Evolutionary conservation across 2,797 vertebrate genomes (phyloP).

Genomic region (Oophaga sylvatica): DNA sequence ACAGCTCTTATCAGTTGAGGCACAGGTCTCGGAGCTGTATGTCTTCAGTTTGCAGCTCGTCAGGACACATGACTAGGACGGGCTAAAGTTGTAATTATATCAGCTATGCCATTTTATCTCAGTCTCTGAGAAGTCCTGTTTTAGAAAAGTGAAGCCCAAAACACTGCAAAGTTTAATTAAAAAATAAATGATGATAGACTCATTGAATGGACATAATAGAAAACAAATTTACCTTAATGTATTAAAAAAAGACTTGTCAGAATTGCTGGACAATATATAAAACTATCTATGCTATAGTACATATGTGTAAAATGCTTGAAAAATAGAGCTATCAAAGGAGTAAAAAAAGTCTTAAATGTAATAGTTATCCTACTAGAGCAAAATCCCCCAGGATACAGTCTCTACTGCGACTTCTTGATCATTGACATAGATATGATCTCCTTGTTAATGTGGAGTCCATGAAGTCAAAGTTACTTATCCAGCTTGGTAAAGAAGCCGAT

Average conservation of each 20-base stretch:
- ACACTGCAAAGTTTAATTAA: too few relatives aligned
- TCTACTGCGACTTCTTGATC: neutral
- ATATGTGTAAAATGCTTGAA: neutral
- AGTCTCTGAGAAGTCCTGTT: too few relatives aligned
- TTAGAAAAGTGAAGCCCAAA: too few relatives aligned
- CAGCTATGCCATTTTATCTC: too few relatives aligned
- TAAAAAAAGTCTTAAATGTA: neutral
- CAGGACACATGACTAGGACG: too few relatives aligned
- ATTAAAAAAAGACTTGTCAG: neutral
- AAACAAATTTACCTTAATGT: neutral
- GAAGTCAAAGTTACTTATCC: neutral
- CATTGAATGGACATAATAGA: too few relatives aligned
- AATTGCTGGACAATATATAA: neutral
- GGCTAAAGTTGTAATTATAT: too few relatives aligned
- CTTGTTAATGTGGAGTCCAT: neutral
- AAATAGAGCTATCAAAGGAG: neutral
- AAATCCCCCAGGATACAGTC: neutral
- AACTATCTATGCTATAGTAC: neutral
- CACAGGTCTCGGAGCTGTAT: too few relatives aligned
- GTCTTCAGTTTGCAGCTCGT: too few relatives aligned
- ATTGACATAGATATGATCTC: slow-evolving; percentile 23
- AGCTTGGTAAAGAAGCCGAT: slow-evolving; percentile 8
- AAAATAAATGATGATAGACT: too few relatives aligned
- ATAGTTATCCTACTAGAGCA: neutral
- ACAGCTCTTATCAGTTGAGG: too few relatives aligned